These are phyloP conservation scores for Pluvianellus socialis DNA, from an alignment of 2,113 vertebrate species.

Conservation along the genomic window DNA sequence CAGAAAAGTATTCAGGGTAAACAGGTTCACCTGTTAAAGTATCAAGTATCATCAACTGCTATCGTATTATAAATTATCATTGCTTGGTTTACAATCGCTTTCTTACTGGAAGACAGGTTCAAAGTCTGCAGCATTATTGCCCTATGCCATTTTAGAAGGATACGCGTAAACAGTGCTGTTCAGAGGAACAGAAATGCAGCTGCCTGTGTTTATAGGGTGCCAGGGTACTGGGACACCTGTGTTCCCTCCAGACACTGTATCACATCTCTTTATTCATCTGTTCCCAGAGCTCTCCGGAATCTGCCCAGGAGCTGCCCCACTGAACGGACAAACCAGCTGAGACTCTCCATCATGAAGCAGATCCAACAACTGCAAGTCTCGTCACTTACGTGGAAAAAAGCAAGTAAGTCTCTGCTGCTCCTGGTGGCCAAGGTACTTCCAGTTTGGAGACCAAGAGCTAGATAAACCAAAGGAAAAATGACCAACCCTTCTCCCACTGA, in stretches of 20 bases:
- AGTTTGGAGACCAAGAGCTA: background rate
- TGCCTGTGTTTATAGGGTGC: background rate
- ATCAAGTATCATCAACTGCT: background rate
- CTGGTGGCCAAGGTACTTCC: background rate
- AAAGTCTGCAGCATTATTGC: constrained; percentile 17
- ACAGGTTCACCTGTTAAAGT: background rate
- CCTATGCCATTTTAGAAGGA: background rate
- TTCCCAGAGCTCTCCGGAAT: background rate
- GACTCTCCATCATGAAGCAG: background rate
- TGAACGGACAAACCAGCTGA: background rate
- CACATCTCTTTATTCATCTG: background rate
- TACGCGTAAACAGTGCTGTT: accelerated
- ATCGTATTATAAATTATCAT: background rate
- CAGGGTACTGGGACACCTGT: background rate
- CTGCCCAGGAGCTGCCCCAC: background rate
- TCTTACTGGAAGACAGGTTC: background rate
- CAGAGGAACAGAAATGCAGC: background rate
- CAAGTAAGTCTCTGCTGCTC: background rate
- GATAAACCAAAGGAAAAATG: background rate
- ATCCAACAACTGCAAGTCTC: background rate
- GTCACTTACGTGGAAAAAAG: background rate
- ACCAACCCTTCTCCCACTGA: background rate
- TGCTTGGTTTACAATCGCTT: background rate
- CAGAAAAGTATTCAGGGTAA: background rate
- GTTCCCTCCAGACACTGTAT: background rate